phyloP scores from a whole-genome alignment of 2,797 vertebrate species.

The Pseudochirops corinnae region DNA sequence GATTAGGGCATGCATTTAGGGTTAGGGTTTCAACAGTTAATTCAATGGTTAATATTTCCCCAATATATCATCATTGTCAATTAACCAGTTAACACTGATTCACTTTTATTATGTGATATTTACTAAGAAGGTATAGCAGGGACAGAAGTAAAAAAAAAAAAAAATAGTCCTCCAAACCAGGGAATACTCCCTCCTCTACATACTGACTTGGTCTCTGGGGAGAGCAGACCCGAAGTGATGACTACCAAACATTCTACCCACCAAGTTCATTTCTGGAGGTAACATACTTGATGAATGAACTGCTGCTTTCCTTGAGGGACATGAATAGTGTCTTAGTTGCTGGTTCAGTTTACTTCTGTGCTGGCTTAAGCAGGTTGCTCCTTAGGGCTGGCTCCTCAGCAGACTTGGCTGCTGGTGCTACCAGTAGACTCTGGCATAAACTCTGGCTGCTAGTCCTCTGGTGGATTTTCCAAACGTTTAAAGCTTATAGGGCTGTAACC shows the following conservation, averaged over 20 bases:
- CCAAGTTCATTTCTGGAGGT: not conserved
- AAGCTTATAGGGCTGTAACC: not conserved
- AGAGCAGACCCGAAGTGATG: not conserved
- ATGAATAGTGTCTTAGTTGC: not conserved
- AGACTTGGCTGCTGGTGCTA: not conserved
- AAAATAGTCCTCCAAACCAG: not conserved
- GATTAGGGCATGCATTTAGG: too few relatives aligned
- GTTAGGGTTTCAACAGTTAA: too few relatives aligned
- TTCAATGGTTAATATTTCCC: not conserved
- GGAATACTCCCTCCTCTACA: not conserved
- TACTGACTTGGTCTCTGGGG: not conserved
- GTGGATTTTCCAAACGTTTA: not conserved
- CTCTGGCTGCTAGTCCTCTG: not conserved
- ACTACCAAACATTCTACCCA: not conserved
- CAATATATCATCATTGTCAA: not conserved
- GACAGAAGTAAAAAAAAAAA: not conserved
- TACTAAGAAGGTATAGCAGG: not conserved
- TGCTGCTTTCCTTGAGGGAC: not conserved
- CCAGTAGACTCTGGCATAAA: not conserved
- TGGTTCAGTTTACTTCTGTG: not conserved
- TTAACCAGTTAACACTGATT: not conserved
- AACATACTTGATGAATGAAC: not conserved
- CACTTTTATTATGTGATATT: not conserved
- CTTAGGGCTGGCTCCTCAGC: not conserved
- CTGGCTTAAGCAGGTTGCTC: not conserved